Conservation (phyloP, 2,888 invertebrate species). For the Anoplius nigerrimus region DNA sequence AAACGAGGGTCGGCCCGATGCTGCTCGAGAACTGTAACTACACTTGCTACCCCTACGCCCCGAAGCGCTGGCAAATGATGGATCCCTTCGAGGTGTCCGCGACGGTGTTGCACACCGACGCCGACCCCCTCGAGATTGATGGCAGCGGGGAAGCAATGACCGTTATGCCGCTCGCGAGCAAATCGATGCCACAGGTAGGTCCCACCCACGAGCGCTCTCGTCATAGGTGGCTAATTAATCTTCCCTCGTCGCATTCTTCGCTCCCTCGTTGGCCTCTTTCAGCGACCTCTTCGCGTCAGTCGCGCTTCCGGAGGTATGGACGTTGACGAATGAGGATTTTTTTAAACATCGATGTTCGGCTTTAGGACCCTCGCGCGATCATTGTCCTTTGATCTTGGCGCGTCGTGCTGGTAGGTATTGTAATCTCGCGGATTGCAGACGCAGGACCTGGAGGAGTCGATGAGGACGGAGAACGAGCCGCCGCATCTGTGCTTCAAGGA, state of each 20-base stretch:
- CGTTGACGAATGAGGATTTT: too few species aligned
- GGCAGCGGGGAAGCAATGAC: slow-evolving; percentile 66
- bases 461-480: slow-evolving; percentile 69
- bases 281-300: too few species aligned
- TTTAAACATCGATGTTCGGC: slow-evolving; percentile 36
- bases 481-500: slow-evolving; percentile 80
- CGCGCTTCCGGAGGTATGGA: too few species aligned
- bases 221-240: too few species aligned
- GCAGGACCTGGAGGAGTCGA: slow-evolving; percentile 66
- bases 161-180: slow-evolving; percentile 56
- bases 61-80: slow-evolving; percentile 43
- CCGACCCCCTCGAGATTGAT: slow-evolving; percentile 35
- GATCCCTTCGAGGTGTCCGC: slow-evolving; percentile 17
- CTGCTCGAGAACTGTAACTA: slow-evolving; percentile 83
- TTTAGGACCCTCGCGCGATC: too few species aligned
- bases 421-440: neutral
- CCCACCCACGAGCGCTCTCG: too few species aligned
- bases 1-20: slow-evolving; percentile 80
- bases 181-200: too few species aligned
- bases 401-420: too few species aligned
- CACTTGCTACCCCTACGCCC: slow-evolving; percentile 76
- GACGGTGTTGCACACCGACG: slow-evolving; percentile 12
- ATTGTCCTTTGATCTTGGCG: too few species aligned
- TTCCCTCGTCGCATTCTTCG: too few species aligned
- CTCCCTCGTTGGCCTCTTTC: too few species aligned